Base-by-base conservation (phyloP, 2,797 vertebrate genomes). In the Acanthurus leucopareius region DNA sequence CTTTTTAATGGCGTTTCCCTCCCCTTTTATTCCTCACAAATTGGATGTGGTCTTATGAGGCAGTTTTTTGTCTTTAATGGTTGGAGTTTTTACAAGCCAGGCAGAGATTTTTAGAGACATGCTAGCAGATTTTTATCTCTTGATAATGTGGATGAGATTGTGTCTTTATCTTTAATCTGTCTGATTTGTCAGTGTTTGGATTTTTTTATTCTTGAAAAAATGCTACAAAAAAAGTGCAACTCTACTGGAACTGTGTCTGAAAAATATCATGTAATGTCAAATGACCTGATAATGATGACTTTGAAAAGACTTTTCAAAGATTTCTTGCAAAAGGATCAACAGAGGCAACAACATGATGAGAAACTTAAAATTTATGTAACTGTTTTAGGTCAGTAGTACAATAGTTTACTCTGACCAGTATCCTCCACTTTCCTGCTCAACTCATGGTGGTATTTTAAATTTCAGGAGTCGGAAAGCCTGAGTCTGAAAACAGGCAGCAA, bases 11-110 rank as follows among this genome's bases (percentile, higher is more conserved):
- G 35, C 47, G 61, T 63, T 51, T 84, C 68, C 73, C 76, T 67
- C 44, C 64, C 72, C 69, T 44, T 81, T 83, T 73, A 77, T 69
- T 79, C 75, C 40, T 70, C 71, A 67, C 67, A 83, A 82, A 80
- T 82, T 85, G 70, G 75, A 84, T 69, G 67, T 76, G 78, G 79
- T 81, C 62, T 54, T 83, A 67, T 73, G 58, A 80, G 61, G 74
- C 65, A 49, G 52, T 47, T 20, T 15, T 72, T 76, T 65, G 68
- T 51, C 47, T 69, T 49, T 61, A 65, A 38, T 44, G 42, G 60
- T 64, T 82, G 42, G 70, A 71, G 45, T 77, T 69, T 48, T 35
- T 51, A 51, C 40, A 75, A 49, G 52, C 51, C 8, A n/a, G 56
- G 58, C 63, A 35, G 56, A 81, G 57, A 35, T 79, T 82, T 83